Base-by-base conservation (phyloP, 2,888 invertebrate species). In the Deladenus siricidicola region DNA sequence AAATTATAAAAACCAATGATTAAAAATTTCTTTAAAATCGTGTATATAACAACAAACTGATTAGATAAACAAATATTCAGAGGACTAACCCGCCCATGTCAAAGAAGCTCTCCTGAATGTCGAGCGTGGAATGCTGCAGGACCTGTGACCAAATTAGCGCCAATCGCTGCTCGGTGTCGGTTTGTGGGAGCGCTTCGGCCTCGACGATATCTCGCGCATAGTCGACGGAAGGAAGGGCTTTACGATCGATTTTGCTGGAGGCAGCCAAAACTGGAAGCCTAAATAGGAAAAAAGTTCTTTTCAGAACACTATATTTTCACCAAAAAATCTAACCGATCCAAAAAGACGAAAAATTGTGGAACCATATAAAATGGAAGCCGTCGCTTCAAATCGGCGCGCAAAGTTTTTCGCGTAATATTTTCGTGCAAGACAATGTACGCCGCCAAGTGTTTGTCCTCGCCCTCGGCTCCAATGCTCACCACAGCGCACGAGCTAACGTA, bases 291-390 rank as follows among this genome's bases (percentile, higher is more conserved):
- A n/a, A n/a, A n/a, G n/a, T n/a, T n/a, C n/a, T n/a, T n/a, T n/a
- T n/a, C n/a, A n/a, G n/a, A n/a, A n/a, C n/a, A n/a, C n/a, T n/a
- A n/a, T n/a, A n/a, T n/a, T n/a, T n/a, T n/a, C n/a, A n/a, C n/a
- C 1, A 2, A 21, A 21, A 21, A n/a, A 63, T 29, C 29, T 14
- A 6, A 66, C 66, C 53, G 59, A 24, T 66, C 66, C 44, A 66
- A 23, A 48, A 66, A 68, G 43, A 66, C 68, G 48, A 66, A 69
- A 34, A 60, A 66, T 30, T 80, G 79, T 3, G 81, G 81, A 28
- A 81, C 80, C 81, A 81, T 81, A 69, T 81, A 81, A 70, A 81
- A 81, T 3, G 81, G 81, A 26, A 81, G 73, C 10, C 75, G 70
- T 29, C 76, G 74, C 63, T 81, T 81, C 4, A 81, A 70, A 34